A percentile compares a stretch with the other conserved stretches of the same genome.
Conservation (phyloP, 1,140 invertebrate species). For the Galendromus occidentalis region DNA sequence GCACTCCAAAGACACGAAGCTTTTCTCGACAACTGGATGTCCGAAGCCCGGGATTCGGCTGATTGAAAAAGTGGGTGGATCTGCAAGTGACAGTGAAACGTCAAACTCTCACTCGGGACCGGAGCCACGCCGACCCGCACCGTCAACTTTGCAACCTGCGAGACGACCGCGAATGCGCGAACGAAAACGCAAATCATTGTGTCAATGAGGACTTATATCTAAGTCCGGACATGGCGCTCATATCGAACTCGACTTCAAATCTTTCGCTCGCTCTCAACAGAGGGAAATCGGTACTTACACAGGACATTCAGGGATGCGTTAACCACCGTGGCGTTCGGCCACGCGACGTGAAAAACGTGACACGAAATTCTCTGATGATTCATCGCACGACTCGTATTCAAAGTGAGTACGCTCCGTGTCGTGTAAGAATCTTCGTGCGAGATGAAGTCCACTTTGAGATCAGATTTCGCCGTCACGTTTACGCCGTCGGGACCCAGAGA, state of each 20-base stretch:
- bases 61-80: slow-evolving; percentile 70
- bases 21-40: slow-evolving; percentile 57
- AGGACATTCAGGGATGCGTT: slow-evolving; percentile 53
- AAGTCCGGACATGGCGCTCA: no score
- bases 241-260: no score
- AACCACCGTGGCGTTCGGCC: slow-evolving; percentile 42
- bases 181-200: no score
- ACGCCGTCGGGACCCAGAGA: slow-evolving; percentile 18
- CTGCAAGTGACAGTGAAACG: slow-evolving; percentile 31
- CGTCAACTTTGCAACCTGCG: no score
- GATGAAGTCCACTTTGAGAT: slow-evolving; percentile 23
- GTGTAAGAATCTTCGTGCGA: slow-evolving; percentile 25
- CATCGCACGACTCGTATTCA: slow-evolving; percentile 45
- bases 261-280: no score
- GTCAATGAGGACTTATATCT: no score
- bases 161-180: no score
- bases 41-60: slow-evolving; percentile 69
- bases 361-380: slow-evolving; percentile 53
- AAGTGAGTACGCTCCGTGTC: slow-evolving; percentile 44
- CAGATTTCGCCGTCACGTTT: slow-evolving; percentile 23
- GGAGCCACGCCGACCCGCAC: neutral
- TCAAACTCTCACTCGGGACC: neutral
- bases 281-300: slow-evolving; percentile 39
- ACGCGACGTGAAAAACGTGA: slow-evolving; percentile 45
- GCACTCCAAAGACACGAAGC: slow-evolving; percentile 62